phyloP scores from a whole-genome alignment of 2,797 vertebrate genomes.

The Alfaro cultratus region DNA sequence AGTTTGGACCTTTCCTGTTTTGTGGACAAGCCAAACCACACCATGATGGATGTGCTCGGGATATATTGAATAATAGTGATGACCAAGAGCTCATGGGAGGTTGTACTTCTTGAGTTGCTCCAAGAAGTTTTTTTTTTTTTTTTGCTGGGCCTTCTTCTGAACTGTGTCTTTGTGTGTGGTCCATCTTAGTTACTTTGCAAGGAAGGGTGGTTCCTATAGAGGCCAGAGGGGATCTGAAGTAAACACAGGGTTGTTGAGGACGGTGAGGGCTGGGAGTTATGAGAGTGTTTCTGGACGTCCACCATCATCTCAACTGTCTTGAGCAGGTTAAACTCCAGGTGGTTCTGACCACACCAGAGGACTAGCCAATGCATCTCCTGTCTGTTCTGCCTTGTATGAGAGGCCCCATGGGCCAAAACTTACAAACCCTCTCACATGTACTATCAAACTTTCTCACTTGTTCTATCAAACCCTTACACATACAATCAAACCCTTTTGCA shows the following conservation, averaged over 20 bases:
- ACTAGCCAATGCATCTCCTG: no score
- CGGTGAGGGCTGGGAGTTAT: background rate
- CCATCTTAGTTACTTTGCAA: background rate
- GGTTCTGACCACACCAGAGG: background rate
- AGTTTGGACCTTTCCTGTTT: background rate
- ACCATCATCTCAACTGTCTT: background rate
- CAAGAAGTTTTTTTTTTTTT: background rate
- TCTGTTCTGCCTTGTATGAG: no score
- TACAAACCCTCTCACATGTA: no score
- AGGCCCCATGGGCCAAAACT: no score
- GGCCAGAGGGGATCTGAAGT: background rate
- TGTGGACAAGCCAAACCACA: background rate
- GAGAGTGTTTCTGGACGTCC: background rate
- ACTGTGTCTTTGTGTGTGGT: background rate
- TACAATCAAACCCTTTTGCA: no score
- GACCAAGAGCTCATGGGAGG: background rate
- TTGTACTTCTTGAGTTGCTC: background rate
- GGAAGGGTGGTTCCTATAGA: background rate
- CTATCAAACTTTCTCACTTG: no score
- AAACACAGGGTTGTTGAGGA: background rate
- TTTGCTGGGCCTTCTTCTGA: background rate
- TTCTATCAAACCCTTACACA: no score
- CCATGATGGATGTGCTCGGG: background rate
- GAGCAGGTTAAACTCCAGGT: background rate
- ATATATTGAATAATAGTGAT: background rate